Evolutionary conservation across 2,113 vertebrate genomes (phyloP).

Genomic region (Chloroceryle aenea): DNA sequence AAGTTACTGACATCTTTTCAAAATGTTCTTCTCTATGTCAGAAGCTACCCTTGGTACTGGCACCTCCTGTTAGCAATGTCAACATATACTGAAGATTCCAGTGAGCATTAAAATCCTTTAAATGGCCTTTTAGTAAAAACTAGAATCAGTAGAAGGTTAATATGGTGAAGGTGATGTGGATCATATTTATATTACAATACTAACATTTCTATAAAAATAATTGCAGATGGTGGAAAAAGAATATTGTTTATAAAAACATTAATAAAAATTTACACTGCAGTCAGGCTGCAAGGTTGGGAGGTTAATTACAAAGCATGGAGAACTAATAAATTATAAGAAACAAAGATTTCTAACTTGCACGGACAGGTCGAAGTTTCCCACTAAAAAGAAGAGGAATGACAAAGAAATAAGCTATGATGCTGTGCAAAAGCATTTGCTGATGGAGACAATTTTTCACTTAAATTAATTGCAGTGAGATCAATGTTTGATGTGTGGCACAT

Average conservation of each 20-base stretch:
- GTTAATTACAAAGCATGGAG: neutral
- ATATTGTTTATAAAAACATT: neutral
- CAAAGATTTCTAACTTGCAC: neutral
- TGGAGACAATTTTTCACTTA: constrained; percentile 37
- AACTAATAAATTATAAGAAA: neutral
- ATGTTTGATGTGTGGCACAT: constrained; percentile 20
- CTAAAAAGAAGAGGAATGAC: neutral
- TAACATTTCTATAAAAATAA: neutral
- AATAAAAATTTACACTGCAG: neutral
- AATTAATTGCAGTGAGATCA: constrained; percentile 45
- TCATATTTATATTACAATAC: neutral
- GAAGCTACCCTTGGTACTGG: neutral
- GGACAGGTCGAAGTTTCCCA: neutral
- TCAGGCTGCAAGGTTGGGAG: neutral
- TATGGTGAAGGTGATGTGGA: neutral
- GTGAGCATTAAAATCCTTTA: neutral
- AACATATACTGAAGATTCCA: neutral
- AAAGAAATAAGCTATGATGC: neutral
- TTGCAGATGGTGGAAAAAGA: neutral
- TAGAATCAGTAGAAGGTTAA: neutral
- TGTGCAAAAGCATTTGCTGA: constrained; percentile 53
- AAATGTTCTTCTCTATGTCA: neutral
- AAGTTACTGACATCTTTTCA: neutral
- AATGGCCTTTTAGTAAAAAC: neutral
- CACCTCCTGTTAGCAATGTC: neutral